Conservation (phyloP, 2,797 vertebrate genomes). For the Cryptoprocta ferox region DNA sequence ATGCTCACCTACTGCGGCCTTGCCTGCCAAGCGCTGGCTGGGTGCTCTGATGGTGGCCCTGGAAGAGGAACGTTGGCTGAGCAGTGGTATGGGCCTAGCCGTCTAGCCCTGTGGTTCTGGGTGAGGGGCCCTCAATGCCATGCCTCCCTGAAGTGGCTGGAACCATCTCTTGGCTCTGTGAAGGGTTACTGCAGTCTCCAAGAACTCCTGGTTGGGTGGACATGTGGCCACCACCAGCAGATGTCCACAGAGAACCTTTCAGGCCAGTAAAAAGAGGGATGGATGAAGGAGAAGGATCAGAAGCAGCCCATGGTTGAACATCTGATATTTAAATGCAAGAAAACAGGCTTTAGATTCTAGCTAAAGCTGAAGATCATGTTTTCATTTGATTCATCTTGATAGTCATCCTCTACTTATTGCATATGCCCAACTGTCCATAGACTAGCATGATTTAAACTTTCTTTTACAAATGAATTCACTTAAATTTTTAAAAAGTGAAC, state of each 20-base stretch:
- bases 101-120: not conserved
- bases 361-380: not conserved
- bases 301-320: not conserved
- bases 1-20: not conserved
- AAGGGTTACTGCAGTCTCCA: not conserved
- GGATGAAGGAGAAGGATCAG: not conserved
- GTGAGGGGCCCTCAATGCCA: not conserved
- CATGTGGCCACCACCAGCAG: not conserved
- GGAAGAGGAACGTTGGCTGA: not conserved
- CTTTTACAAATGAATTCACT: slow-evolving; percentile 1
- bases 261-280: not conserved
- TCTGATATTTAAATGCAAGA: not conserved
- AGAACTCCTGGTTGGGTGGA: not conserved
- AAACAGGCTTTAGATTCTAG: not conserved
- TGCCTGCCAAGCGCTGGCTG: not conserved
- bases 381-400: not conserved
- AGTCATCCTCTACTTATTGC: not conserved
- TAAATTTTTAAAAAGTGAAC: not conserved
- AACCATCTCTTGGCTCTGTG: not conserved
- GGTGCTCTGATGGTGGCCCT: not conserved
- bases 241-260: not conserved
- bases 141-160: not conserved
- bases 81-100: not conserved
- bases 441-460: not conserved
- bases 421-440: not conserved